Evolutionary conservation across 2,113 vertebrate genomes (phyloP).

Genomic region (Thamnophis sirtalis): DNA sequence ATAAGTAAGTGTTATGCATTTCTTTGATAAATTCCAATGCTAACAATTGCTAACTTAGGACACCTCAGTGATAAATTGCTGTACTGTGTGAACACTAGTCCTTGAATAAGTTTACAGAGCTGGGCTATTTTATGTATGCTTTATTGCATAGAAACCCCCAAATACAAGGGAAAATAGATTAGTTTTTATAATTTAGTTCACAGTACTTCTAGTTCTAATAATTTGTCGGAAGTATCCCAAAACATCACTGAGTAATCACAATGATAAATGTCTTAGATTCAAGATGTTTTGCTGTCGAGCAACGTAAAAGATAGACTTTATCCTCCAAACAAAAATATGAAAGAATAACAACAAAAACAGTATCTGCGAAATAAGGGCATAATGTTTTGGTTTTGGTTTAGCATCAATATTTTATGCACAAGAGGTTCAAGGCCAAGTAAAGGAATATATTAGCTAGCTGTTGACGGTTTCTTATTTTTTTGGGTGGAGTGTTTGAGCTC

Average conservation of each 20-base stretch:
- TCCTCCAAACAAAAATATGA: background rate
- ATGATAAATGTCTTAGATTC: background rate
- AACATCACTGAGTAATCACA: conserved; percentile 41
- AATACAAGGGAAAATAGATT: conserved; percentile 30
- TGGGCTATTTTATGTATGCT: conserved; percentile 32
- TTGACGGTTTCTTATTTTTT: background rate
- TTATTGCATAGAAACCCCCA: conserved; percentile 45
- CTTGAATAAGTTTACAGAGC: conserved; percentile 41
- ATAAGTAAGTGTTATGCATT: conserved; percentile 26
- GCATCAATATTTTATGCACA: background rate
- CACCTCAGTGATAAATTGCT: conserved; percentile 50
- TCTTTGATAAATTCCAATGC: conserved; percentile 37
- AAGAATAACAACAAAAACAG: background rate
- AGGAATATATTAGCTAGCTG: background rate
- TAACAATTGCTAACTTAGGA: conserved; percentile 48
- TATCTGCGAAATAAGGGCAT: background rate
- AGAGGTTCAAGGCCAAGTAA: background rate
- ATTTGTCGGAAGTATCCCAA: conserved; percentile 49
- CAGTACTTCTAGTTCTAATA: conserved; percentile 41
- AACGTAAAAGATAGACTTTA: background rate
- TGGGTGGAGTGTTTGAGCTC: background rate
- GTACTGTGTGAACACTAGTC: conserved; percentile 43
- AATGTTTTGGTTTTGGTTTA: background rate
- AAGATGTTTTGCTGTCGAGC: background rate
- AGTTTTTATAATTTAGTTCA: conserved; percentile 41